A percentile compares a stretch with the other conserved stretches of the same genome.
These are phyloP conservation scores for Rhabdophis nuchalis DNA, from an alignment of 2,797 vertebrate species.

Conservation along the genomic window DNA sequence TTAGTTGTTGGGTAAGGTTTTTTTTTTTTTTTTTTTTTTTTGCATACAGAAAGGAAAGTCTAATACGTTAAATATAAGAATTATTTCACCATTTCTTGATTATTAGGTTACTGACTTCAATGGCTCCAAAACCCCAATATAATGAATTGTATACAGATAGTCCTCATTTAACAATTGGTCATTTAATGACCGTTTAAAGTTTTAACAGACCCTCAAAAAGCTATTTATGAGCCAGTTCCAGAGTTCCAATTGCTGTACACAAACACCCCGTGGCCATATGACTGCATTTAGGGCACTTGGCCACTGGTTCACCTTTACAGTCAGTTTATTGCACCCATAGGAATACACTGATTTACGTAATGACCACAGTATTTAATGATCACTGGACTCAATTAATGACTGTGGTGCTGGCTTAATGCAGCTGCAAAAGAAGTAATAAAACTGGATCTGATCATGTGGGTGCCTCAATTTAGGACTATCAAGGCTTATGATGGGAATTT, in stretches of 20 bases:
- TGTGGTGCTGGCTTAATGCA: not conserved
- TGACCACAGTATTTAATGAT: not conserved
- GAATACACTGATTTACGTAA: not conserved
- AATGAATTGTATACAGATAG: not conserved
- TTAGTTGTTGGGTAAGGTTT: not conserved
- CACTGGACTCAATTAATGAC: not conserved
- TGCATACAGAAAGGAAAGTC: not conserved
- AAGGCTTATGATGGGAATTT: not conserved
- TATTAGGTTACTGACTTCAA: not conserved
- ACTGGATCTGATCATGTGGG: not conserved
- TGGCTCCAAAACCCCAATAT: not conserved
- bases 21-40: not conserved
- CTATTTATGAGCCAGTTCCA: not conserved
- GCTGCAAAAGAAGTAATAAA: not conserved
- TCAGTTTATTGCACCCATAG: not conserved
- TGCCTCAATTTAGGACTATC: not conserved
- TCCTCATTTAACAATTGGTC: not conserved
- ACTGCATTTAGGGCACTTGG: not conserved
- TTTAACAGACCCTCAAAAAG: not conserved
- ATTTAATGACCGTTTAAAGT: not conserved
- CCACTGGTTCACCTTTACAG: not conserved
- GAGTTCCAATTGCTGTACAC: not conserved
- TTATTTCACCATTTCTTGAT: not conserved
- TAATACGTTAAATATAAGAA: not conserved
- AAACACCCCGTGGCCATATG: not conserved